phyloP scores from a whole-genome alignment of 2,888 invertebrate species.

The Glyphotaelius pellucidus region DNA sequence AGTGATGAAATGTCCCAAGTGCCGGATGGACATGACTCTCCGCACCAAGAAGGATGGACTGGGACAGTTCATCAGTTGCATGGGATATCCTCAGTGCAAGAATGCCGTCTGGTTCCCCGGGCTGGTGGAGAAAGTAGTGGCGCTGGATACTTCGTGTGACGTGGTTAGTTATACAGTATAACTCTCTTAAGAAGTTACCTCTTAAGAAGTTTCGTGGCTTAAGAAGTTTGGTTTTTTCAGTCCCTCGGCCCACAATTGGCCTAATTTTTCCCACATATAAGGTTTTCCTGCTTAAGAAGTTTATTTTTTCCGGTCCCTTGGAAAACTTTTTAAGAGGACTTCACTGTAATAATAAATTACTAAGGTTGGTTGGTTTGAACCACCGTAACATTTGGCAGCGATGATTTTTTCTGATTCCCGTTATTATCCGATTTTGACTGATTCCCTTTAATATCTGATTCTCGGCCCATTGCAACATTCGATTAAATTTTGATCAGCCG shows the following conservation, averaged over 20 bases:
- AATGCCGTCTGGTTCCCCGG: constrained; percentile 90
- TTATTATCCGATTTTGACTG: too few relatives aligned
- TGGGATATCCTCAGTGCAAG: constrained; percentile 88
- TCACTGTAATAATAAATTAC: neutral
- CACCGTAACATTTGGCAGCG: too few relatives aligned
- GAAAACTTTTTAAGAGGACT: too few relatives aligned
- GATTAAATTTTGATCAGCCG: neutral
- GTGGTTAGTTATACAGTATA: constrained; percentile 69
- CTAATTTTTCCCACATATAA: too few relatives aligned
- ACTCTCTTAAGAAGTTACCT: too few relatives aligned
- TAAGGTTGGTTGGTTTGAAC: neutral
- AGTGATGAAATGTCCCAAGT: constrained; percentile 87
- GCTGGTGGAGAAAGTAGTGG: constrained; percentile 81
- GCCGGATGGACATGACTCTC: constrained; percentile 83
- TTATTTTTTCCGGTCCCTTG: too few relatives aligned
- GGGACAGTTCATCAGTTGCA: constrained; percentile 86
- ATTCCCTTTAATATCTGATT: too few relatives aligned
- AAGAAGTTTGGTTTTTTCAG: too few relatives aligned
- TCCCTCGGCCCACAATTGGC: too few relatives aligned
- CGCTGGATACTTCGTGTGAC: constrained; percentile 82
- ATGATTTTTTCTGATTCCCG: too few relatives aligned
- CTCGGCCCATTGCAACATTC: neutral
- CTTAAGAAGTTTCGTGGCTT: too few relatives aligned
- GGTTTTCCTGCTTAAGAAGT: too few relatives aligned
- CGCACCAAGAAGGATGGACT: constrained; percentile 82